Conservation (phyloP, 2,888 invertebrate species). For the Listrodromus nycthemerus region DNA sequence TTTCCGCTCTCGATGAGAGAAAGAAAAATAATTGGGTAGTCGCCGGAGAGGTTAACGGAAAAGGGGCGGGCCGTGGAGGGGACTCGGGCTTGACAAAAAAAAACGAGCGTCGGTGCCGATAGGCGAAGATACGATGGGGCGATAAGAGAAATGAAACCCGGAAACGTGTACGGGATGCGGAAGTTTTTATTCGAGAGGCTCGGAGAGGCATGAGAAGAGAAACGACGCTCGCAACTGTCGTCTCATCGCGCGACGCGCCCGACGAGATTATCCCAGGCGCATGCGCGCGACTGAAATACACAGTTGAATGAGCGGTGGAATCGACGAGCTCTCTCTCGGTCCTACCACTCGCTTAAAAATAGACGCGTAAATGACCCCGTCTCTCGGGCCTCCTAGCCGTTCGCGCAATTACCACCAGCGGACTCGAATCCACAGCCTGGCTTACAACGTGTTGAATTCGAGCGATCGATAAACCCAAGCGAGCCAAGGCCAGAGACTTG, state of each 20-base stretch:
- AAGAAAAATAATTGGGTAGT: neutral
- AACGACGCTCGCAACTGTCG: neutral
- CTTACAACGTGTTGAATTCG: slow-evolving; percentile 52
- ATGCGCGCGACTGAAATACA: neutral
- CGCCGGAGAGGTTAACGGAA: neutral
- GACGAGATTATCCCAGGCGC: slow-evolving; percentile 35
- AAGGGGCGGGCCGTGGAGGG: neutral
- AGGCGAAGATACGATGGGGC: neutral
- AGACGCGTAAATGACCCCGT: slow-evolving; percentile 60
- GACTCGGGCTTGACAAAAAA: neutral
- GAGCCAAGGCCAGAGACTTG: slow-evolving; percentile 31
- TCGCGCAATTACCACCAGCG: neutral
- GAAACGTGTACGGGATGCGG: slow-evolving; percentile 1
- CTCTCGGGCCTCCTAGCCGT: slow-evolving; percentile 9
- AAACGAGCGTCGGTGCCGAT: neutral
- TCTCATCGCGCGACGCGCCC: neutral
- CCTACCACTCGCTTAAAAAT: slow-evolving; percentile 57
- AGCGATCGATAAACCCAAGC: slow-evolving; percentile 60
- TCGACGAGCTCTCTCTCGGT: slow-evolving; percentile 20
- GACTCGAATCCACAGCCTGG: neutral
- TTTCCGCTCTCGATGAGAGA: neutral
- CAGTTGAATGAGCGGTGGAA: slow-evolving; percentile 55
- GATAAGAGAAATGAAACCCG: slow-evolving; percentile 4
- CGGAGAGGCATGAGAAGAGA: slow-evolving; percentile 5
- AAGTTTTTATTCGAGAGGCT: neutral